Percentiles rank a stretch among this genome's conserved stretches.
phyloP scores from a whole-genome alignment of 2,888 invertebrate genomes.

The Omphaloscelis lunosa region DNA sequence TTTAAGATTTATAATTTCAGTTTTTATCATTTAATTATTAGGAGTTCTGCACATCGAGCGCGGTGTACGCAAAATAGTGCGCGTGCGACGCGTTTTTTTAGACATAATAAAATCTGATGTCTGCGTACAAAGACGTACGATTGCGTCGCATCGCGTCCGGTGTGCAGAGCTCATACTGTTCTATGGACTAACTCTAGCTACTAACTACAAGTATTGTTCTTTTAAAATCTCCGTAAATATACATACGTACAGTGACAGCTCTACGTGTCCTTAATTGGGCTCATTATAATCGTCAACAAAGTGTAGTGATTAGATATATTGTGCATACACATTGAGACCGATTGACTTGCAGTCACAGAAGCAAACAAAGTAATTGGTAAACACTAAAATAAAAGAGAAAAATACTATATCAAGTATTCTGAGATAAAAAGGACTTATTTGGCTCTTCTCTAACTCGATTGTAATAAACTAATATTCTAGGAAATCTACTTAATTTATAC shows the following conservation, averaged over 20 bases:
- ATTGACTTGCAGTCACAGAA: conserved; percentile 61
- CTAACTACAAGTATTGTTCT: conserved; percentile 81
- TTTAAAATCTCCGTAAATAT: conserved; percentile 81
- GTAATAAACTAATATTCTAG: conserved; percentile 68
- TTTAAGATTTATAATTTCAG: conserved; percentile 76
- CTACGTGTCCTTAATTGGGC: conserved; percentile 61
- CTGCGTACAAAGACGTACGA: conserved; percentile 24
- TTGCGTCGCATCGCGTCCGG: conserved; percentile 29
- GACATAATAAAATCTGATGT: conserved; percentile 27
- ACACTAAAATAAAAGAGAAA: conserved; percentile 54
- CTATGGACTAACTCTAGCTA: conserved; percentile 80
- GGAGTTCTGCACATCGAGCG: conserved; percentile 55
- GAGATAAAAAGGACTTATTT: conserved; percentile 75
- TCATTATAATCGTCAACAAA: conserved; percentile 58
- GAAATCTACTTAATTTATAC: conserved; percentile 68
- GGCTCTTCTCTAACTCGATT: conserved; percentile 76
- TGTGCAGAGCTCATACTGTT: conserved; percentile 56
- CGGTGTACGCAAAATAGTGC: conserved; percentile 15
- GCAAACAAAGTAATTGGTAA: conserved; percentile 56
- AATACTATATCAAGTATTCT: conserved; percentile 54
- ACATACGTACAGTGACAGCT: conserved; percentile 74
- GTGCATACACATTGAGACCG: conserved; percentile 69
- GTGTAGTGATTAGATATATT: conserved; percentile 66
- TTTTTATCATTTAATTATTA: conserved; percentile 69
- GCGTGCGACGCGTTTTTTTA: conserved; percentile 3